Base-by-base conservation (phyloP, 2,113 vertebrate species). In the Phycodurus eques region DNA sequence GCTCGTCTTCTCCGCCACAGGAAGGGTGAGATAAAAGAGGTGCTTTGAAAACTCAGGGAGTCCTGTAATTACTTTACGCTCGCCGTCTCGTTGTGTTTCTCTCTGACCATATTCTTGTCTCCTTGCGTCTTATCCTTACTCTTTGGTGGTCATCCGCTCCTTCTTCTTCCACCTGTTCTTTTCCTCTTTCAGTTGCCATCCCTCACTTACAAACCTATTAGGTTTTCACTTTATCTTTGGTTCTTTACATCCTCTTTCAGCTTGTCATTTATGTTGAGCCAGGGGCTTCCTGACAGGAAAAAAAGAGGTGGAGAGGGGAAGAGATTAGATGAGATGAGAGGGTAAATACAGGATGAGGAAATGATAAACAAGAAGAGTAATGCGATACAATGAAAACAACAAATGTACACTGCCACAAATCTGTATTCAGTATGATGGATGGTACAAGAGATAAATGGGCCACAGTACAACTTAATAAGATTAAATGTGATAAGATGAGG, bases 1-100 rank as follows among this genome's bases (percentile, higher is more conserved):
- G 78, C 76, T 70, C 53, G 44, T 77, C 72, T 75, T 72, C 82
- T 79, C 70, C 81, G 77, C 81, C 87, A 80, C 88, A 91, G 89
- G 88, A 92, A 92, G 83, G 76, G 77, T 73, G 70, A 81, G 78
- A 91, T 92, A 78, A 93, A 91, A 90, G 87, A 74, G 70, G 67
- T 72, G 74, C 88, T 91, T 91, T 90, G 88, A 92, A 88, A 83
- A 82, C 79, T 77, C 76, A 47, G 65, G 79, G 77, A 82, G 85
- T 87, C 90, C 83, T 91, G 80, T 91, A 91, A 91, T 91, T 90
- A 90, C 73, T 82, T 54, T 67, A 51, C 72, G 14, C 59, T 39
- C 31, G 14, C 54, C 47, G 22, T 71, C 49, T 72, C 65, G 20
- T 33, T 51, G 39, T 67, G 63, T 59, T 42, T 77, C 53, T 78